phyloP scores from a whole-genome alignment of 1,140 invertebrate genomes.

The Aradophagus sp. region DNA sequence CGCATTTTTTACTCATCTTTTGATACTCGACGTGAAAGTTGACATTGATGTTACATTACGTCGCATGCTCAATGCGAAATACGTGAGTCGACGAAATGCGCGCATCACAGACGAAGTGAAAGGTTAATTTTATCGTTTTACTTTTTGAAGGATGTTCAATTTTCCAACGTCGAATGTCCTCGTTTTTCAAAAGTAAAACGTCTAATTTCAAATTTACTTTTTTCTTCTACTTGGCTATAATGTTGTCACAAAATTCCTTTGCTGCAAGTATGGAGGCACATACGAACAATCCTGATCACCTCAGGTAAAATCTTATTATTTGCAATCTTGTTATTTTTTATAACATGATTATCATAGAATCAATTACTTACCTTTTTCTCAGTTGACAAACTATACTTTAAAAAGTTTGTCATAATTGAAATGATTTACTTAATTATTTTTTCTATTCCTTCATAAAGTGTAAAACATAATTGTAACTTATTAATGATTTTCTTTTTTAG shows the following conservation, averaged over 20 bases:
- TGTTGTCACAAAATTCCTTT: conserved; percentile 4
- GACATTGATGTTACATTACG: conserved; percentile 4
- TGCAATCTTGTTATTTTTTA: too few relatives aligned
- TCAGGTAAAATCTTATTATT: conserved; percentile 26
- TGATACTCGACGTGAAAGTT: conserved; percentile 28
- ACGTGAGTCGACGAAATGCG: conserved; percentile 9
- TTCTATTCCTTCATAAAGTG: too few relatives aligned
- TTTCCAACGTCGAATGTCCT: conserved; percentile 9
- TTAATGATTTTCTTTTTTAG: too few relatives aligned
- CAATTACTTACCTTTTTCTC: too few relatives aligned
- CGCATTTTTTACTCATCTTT: conserved; percentile 10
- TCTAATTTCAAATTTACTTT: conserved; percentile 3
- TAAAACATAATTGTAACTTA: too few relatives aligned
- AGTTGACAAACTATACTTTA: too few relatives aligned
- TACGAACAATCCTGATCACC: not conserved
- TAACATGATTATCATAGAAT: too few relatives aligned
- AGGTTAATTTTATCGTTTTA: conserved; percentile 21
- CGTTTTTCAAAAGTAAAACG: not conserved
- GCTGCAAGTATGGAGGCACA: conserved; percentile 7
- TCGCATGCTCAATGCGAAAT: not conserved
- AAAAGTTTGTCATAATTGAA: too few relatives aligned
- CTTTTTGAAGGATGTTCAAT: conserved; percentile 14
- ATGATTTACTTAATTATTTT: too few relatives aligned
- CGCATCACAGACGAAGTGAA: conserved; percentile 24
- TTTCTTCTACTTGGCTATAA: not conserved